Base-by-base conservation (phyloP, 2,113 vertebrate species). In the Laticauda laticaudata region DNA sequence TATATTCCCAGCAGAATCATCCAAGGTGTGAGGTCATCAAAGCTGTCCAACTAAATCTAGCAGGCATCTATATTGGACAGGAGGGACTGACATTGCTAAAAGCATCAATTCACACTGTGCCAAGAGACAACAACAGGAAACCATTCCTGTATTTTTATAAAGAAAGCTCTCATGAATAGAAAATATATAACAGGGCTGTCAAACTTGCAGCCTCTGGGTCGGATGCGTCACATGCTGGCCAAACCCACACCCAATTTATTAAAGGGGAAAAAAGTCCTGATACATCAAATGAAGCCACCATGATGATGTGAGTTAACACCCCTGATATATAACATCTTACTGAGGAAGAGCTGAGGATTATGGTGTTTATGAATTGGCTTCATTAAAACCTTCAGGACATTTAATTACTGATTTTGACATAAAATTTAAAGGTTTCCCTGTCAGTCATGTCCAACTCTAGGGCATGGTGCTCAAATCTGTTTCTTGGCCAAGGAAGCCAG, bases 251-350 rank as follows among this genome's bases (percentile, higher is more conserved):
- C 55, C 18, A 20, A 1, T 56, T 56, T 56, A 56, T 56, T 1
- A 4, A 56, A 56, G 55, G 18, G 55, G 18, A 18, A 14, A 15
- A 18, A 54, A 20, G 20, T 56, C 5, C 15, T 0, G 15, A 55
- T 55, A 18, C 20, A 18, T 20, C 18, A 56, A 21, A 1, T 56
- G 55, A 5, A 1, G 18, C 18, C 0, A 1, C 15, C 5, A 1
- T 56, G 55, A 56, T 2, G 20, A 56, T 18, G 1, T 56, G 55
- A 56, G 55, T 56, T 56, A 20, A 56, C 55, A 56, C 55, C 18
- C 20, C 18, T 56, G 55, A 20, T 56, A 20, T 56, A 20, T 56
- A 56, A 61, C 48, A 51, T 69, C 29, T 29, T 34, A 69, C 29
- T 69, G 64, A 75, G 12, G n/a, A 34, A 75, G 64, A 34, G 14